phyloP scores from a whole-genome alignment of 1,140 invertebrate species.

The Atta texana region DNA sequence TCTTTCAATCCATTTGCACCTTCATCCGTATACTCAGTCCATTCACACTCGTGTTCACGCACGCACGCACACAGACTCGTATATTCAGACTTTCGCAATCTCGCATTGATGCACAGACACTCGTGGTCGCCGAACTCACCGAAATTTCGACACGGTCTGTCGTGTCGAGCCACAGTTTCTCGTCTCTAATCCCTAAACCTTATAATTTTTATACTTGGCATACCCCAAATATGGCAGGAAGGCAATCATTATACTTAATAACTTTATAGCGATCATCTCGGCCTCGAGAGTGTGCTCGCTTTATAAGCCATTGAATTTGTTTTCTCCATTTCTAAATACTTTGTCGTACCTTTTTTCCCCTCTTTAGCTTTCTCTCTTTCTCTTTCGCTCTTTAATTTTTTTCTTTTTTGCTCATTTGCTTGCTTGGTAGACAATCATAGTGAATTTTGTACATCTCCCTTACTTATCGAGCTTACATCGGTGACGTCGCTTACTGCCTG shows the following conservation, averaged over 20 bases:
- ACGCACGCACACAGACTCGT: slow-evolving; percentile 9
- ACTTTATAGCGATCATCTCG: slow-evolving; percentile 81
- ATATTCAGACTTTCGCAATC: slow-evolving; percentile 27
- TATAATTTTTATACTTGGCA: slow-evolving; percentile 87
- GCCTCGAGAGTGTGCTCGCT: slow-evolving; percentile 67
- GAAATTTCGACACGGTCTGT: slow-evolving; percentile 76
- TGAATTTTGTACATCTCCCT: slow-evolving; percentile 73
- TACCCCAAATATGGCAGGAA: slow-evolving; percentile 87
- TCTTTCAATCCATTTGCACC: slow-evolving; percentile 57
- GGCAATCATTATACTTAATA: slow-evolving; percentile 86
- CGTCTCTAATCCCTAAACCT: slow-evolving; percentile 85
- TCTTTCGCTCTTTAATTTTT: slow-evolving; percentile 51
- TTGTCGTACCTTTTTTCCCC: slow-evolving; percentile 57
- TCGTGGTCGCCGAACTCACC: slow-evolving; percentile 74
- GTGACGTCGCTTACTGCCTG: slow-evolving; percentile 60
- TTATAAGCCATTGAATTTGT: slow-evolving; percentile 72
- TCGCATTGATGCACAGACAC: slow-evolving; percentile 43
- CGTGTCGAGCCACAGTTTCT: slow-evolving; percentile 75
- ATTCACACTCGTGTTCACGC: slow-evolving; percentile 52
- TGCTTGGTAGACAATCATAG: slow-evolving; percentile 68
- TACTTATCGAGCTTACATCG: slow-evolving; percentile 58
- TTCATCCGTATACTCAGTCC: slow-evolving; percentile 27
- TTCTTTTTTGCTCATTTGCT: slow-evolving; percentile 48
- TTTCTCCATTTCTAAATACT: slow-evolving; percentile 70
- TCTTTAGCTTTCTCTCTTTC: slow-evolving; percentile 41